These are phyloP conservation scores for Belgica antarctica DNA, from an alignment of 2,888 invertebrate species.

Conservation along the genomic window DNA sequence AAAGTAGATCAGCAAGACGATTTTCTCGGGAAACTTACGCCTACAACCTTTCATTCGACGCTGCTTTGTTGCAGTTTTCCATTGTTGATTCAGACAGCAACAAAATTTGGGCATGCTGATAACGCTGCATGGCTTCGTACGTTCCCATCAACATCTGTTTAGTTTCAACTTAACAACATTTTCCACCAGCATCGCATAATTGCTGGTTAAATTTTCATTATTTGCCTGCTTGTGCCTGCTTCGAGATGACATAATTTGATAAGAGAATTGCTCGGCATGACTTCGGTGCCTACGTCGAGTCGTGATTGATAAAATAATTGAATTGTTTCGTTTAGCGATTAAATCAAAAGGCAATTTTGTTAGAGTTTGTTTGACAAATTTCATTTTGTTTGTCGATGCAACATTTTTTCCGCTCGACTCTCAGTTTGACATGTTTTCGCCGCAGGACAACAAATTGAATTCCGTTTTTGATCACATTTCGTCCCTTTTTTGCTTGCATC, in stretches of 20 bases:
- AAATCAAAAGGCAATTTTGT: constrained; percentile 42
- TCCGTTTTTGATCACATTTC: constrained; percentile 1
- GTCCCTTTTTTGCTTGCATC: constrained; percentile 14
- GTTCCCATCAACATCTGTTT: constrained; percentile 27
- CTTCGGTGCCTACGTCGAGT: background rate
- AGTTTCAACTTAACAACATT: background rate
- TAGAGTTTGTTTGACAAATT: constrained; percentile 23
- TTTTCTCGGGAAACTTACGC: background rate
- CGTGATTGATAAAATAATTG: constrained; percentile 39
- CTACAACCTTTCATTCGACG: no score
- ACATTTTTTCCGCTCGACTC: no score
- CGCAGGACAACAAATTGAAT: constrained; percentile 42
- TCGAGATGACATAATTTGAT: constrained; percentile 31
- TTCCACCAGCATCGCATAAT: constrained; percentile 29
- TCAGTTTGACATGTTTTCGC: constrained; percentile 33
- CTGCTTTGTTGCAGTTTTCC: background rate
- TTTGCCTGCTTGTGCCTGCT: constrained; percentile 9
- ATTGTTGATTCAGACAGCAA: no score
- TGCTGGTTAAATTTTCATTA: constrained; percentile 34
- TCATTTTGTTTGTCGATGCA: constrained; percentile 22
- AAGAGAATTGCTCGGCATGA: constrained; percentile 22
- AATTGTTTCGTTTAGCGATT: constrained; percentile 41
- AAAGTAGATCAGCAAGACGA: background rate
- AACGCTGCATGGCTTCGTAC: background rate
- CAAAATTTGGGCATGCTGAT: constrained; percentile 20